Conservation (phyloP, 2,113 vertebrate genomes). For the Triplophysa rosa region DNA sequence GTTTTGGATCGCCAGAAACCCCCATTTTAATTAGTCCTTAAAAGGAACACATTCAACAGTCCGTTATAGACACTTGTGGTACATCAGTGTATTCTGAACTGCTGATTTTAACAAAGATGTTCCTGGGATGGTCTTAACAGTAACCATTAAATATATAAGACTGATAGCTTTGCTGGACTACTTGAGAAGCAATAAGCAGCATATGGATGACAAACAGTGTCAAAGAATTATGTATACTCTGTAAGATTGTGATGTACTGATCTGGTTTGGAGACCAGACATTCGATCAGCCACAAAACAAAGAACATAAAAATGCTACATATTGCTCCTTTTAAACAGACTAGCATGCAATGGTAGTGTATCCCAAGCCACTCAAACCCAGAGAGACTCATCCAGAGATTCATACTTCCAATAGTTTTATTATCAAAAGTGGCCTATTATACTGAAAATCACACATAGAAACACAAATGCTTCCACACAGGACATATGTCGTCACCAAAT, state of each 20-base stretch:
- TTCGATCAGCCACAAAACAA: not conserved
- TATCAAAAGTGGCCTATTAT: constrained; percentile 58
- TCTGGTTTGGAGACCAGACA: not conserved
- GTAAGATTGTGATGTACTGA: not conserved
- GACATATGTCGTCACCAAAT: constrained; percentile 46
- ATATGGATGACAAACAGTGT: not conserved
- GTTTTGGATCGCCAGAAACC: not conserved
- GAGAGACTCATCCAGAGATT: not conserved
- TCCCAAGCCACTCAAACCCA: constrained; percentile 4
- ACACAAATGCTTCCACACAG: constrained; percentile 53
- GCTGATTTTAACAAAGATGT: not conserved
- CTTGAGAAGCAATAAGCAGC: constrained; percentile 6
- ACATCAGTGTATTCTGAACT: not conserved
- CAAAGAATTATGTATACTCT: not conserved
- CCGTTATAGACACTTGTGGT: constrained; percentile 10
- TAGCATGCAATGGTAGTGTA: not conserved
- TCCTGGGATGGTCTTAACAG: not conserved
- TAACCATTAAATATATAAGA: not conserved
- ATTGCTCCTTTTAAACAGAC: not conserved
- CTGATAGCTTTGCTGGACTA: constrained; percentile 6
- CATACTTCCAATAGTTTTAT: constrained; percentile 53
- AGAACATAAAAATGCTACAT: constrained; percentile 4
- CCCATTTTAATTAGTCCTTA: not conserved
- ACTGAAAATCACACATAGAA: constrained; percentile 50
- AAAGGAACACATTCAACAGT: constrained; percentile 2